These are phyloP conservation scores for Gymnosoma rotundatum DNA, from an alignment of 2,888 invertebrate genomes.

Conservation along the genomic window DNA sequence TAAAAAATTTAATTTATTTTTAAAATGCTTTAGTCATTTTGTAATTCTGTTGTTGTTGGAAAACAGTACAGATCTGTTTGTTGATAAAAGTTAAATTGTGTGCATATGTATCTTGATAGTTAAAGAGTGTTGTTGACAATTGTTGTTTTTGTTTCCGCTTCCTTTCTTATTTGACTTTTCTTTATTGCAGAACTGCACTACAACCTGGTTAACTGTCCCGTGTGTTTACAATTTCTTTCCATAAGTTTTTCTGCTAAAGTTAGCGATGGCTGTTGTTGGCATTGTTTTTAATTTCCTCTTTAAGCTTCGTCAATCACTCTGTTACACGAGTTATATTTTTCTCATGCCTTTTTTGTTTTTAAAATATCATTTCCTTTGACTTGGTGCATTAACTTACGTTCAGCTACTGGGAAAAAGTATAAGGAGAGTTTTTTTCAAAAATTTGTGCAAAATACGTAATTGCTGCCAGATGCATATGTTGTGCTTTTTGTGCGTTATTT, in stretches of 20 bases:
- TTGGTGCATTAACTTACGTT: background rate
- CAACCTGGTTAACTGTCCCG: background rate
- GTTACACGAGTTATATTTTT: background rate
- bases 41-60: background rate
- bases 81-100: background rate
- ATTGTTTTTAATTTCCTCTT: slow-evolving; percentile 46
- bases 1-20: slow-evolving; percentile 41
- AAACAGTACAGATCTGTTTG: too few relatives aligned
- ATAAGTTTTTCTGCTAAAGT: slow-evolving; percentile 18
- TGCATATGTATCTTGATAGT: background rate
- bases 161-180: slow-evolving; percentile 7
- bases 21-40: slow-evolving; percentile 47
- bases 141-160: slow-evolving; percentile 31
- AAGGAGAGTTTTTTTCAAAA: background rate
- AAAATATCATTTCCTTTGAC: slow-evolving; percentile 36
- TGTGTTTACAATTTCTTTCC: background rate
- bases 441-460: background rate
- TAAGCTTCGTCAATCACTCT: background rate
- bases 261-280: slow-evolving; percentile 2
- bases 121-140: slow-evolving; percentile 18
- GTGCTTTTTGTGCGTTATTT: background rate
- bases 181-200: background rate
- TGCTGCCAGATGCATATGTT: slow-evolving; percentile 18
- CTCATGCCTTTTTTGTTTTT: background rate
- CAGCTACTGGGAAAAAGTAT: background rate